Conservation (phyloP, 2,113 vertebrate genomes). For the Ancistrus triradiatus region DNA sequence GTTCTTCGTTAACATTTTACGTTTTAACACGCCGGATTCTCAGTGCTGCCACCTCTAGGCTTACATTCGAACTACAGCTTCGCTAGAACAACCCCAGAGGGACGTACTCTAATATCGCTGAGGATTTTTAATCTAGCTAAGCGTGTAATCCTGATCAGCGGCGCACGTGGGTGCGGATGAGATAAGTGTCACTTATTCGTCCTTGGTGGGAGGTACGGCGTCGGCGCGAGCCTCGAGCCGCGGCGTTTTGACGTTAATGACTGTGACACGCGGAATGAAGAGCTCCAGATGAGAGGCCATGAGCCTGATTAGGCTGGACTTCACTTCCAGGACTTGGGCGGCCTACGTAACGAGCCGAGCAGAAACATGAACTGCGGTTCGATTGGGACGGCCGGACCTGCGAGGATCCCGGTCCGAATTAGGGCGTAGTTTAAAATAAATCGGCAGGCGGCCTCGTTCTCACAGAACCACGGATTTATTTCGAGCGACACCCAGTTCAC, state of each 20-base stretch:
- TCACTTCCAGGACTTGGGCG: constrained; percentile 5
- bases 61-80: background rate
- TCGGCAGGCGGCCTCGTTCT: too few species aligned
- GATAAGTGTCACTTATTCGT: constrained; percentile 5
- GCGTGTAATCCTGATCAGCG: background rate
- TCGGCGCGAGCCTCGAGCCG: background rate
- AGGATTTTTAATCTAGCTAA: background rate
- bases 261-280: constrained; percentile 3
- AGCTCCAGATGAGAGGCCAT: background rate
- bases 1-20: too few species aligned
- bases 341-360: background rate
- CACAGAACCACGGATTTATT: too few species aligned
- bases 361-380: too few species aligned
- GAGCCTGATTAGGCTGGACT: constrained; percentile 8
- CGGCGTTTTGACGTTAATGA: background rate
- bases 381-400: too few species aligned
- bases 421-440: too few species aligned
- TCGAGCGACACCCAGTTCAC: too few species aligned
- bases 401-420: too few species aligned
- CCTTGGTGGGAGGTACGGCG: background rate
- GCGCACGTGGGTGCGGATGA: background rate
- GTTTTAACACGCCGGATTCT: background rate
- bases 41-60: background rate
- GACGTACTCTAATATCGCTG: background rate
- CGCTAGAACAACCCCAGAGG: background rate